These are phyloP conservation scores for Hyperoplus immaculatus DNA, from an alignment of 2,797 vertebrate species.

Conservation along the genomic window DNA sequence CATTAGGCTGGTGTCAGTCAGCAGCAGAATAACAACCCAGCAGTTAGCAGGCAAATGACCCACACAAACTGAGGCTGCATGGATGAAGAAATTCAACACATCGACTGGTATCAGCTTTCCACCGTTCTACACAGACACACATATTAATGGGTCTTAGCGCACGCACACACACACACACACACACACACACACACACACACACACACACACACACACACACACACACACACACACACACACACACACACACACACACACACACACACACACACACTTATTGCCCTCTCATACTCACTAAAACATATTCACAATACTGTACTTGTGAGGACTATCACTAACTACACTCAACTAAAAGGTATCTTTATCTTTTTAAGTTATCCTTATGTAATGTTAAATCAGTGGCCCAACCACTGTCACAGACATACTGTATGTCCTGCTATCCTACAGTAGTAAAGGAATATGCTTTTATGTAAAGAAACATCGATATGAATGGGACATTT, in stretches of 20 bases:
- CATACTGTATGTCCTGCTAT: too few species aligned
- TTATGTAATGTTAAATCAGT: background rate
- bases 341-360: background rate
- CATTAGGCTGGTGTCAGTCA: slow-evolving; percentile 79
- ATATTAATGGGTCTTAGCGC: background rate
- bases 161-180: background rate
- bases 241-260: background rate
- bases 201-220: background rate
- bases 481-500: background rate
- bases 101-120: slow-evolving; percentile 45
- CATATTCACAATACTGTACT: background rate
- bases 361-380: background rate
- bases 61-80: slow-evolving; percentile 36
- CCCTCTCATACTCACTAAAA: slow-evolving; percentile 1
- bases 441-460: background rate
- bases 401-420: too few species aligned
- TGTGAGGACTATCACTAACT: background rate
- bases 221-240: slow-evolving; percentile 11
- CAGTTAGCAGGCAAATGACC: slow-evolving; percentile 67
- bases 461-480: background rate
- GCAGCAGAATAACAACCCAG: slow-evolving; percentile 64
- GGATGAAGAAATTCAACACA: slow-evolving; percentile 53
- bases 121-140: slow-evolving; percentile 2
- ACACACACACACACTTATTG: background rate
- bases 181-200: too few species aligned